Conservation (phyloP, 2,888 invertebrate species). For the Andrena fulva region DNA sequence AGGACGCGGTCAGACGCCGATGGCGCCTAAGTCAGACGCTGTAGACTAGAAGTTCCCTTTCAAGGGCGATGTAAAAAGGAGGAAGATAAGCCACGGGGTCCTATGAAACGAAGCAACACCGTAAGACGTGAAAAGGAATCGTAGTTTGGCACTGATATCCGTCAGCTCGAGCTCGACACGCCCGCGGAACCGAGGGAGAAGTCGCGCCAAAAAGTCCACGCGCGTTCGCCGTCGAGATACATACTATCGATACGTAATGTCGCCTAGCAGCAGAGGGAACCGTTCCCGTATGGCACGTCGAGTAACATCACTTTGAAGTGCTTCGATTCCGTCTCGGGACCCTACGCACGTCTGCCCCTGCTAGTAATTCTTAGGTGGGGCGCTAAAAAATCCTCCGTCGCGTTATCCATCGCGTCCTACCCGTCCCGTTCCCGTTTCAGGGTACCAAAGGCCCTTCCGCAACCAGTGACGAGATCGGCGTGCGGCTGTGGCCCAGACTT, state of each 20-base stretch:
- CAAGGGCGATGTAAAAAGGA: background rate
- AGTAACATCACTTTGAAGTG: constrained; percentile 18
- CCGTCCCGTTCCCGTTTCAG: background rate
- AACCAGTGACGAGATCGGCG: constrained; percentile 52
- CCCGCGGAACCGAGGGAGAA: constrained; percentile 21
- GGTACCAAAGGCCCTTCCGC: constrained; percentile 53
- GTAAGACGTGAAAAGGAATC: constrained; percentile 25
- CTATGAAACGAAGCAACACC: background rate
- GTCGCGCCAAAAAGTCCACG: constrained; percentile 39
- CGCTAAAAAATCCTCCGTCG: background rate
- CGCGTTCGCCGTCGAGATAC: constrained; percentile 6
- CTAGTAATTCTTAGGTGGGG: too few species aligned
- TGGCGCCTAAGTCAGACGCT: too few species aligned
- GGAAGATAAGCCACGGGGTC: background rate
- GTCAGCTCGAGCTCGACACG: constrained; percentile 35
- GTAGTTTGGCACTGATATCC: constrained; percentile 60
- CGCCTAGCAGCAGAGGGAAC: background rate
- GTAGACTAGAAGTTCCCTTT: too few species aligned
- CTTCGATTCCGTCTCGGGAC: background rate
- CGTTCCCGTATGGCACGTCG: constrained; percentile 18
- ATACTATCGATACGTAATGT: background rate
- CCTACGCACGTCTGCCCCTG: too few species aligned
- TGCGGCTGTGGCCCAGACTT: constrained; percentile 67
- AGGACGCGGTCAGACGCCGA: too few species aligned
- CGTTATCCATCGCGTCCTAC: background rate